phyloP scores from a whole-genome alignment of 2,888 invertebrate genomes.

The Mantis religiosa region DNA sequence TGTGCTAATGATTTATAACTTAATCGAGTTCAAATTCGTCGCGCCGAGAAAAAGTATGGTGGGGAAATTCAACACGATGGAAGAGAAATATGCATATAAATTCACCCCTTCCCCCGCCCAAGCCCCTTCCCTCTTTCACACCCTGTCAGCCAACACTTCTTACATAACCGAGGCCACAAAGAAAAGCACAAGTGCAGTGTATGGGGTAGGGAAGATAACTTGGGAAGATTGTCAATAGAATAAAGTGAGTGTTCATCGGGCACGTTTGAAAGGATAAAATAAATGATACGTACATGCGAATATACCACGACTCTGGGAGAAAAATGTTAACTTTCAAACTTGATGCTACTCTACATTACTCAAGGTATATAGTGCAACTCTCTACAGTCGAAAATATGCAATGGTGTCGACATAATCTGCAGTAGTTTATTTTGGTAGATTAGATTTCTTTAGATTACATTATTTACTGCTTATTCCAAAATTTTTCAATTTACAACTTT shows the following conservation, averaged over 20 bases:
- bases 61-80: slow-evolving; percentile 21
- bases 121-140: background rate
- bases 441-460: too few relatives aligned
- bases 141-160: background rate
- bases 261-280: background rate
- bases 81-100: slow-evolving; percentile 27
- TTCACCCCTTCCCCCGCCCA: background rate
- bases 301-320: background rate
- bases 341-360: too few relatives aligned
- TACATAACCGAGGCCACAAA: background rate
- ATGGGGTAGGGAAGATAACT: background rate
- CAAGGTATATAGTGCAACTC: too few relatives aligned
- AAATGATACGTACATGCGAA: background rate
- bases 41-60: slow-evolving; percentile 1
- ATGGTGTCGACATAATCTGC: too few relatives aligned
- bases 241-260: background rate
- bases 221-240: background rate
- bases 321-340: too few relatives aligned
- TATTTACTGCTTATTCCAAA: too few relatives aligned
- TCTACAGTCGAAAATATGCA: too few relatives aligned
- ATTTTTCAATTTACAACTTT: too few relatives aligned
- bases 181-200: background rate
- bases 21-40: slow-evolving; percentile 23
- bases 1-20: slow-evolving; percentile 22
- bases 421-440: too few relatives aligned